Conservation (phyloP, 1,140 invertebrate species). For the Aphis gossypii region DNA sequence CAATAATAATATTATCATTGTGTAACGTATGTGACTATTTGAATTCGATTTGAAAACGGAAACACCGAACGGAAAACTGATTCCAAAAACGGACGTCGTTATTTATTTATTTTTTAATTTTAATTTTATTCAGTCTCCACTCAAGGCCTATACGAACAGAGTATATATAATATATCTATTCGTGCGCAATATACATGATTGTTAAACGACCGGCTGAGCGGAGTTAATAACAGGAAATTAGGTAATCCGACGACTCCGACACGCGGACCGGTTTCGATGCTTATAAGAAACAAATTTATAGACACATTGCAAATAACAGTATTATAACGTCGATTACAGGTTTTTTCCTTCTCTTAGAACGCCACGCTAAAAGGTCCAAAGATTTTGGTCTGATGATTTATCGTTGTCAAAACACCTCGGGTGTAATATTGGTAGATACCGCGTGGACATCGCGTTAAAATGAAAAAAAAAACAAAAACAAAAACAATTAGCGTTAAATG, state of each 20-base stretch:
- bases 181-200: slow-evolving; percentile 47
- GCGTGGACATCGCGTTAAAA: background rate
- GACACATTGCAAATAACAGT: slow-evolving; percentile 41
- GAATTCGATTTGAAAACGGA: slow-evolving; percentile 50
- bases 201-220: slow-evolving; percentile 45
- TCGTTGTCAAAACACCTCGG: slow-evolving; percentile 6
- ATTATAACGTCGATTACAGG: slow-evolving; percentile 35
- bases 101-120: slow-evolving; percentile 34
- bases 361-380: background rate
- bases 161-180: slow-evolving; percentile 11
- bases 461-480: background rate
- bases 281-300: slow-evolving; percentile 48
- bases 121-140: slow-evolving; percentile 25
- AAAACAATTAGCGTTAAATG: slow-evolving; percentile 20
- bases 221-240: slow-evolving; percentile 57
- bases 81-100: slow-evolving; percentile 56
- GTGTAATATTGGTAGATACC: background rate
- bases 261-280: slow-evolving; percentile 52
- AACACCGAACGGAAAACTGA: slow-evolving; percentile 35
- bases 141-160: slow-evolving; percentile 36
- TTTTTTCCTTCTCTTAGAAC: background rate
- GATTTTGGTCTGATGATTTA: slow-evolving; percentile 4
- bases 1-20: background rate
- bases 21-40: slow-evolving; percentile 5
- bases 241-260: slow-evolving; percentile 49